Conservation (phyloP, 2,113 vertebrate genomes). For the Saccopteryx leptura region DNA sequence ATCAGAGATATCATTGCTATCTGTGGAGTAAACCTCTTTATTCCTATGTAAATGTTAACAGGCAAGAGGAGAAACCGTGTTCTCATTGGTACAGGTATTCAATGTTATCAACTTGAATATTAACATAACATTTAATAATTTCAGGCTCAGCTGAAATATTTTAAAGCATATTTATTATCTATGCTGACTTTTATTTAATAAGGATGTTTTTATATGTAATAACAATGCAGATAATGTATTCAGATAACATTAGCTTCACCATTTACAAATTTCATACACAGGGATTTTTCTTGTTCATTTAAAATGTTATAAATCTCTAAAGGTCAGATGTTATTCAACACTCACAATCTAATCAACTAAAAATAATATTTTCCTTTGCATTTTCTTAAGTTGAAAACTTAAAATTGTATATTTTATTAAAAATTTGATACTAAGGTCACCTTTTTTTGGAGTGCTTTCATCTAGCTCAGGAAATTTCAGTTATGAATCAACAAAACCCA, state of each 20-base stretch:
- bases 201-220: background rate
- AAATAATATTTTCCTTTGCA: background rate
- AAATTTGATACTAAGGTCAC: background rate
- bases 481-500: background rate
- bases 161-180: background rate
- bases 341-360: background rate
- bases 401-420: background rate
- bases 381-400: background rate
- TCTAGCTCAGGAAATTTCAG: background rate
- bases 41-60: background rate
- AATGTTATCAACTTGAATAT: background rate
- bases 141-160: background rate
- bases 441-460: background rate
- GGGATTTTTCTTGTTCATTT: background rate
- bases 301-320: background rate
- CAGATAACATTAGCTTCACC: background rate
- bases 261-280: background rate
- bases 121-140: background rate
- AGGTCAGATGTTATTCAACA: background rate
- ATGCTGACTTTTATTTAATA: background rate
- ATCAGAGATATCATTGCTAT: background rate
- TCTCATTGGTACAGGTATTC: background rate
- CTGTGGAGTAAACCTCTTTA: background rate
- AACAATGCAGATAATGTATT: background rate
- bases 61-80: fast-evolving